phyloP scores from a whole-genome alignment of 2,888 invertebrate genomes.

The Hirtodrosophila histrioides region DNA sequence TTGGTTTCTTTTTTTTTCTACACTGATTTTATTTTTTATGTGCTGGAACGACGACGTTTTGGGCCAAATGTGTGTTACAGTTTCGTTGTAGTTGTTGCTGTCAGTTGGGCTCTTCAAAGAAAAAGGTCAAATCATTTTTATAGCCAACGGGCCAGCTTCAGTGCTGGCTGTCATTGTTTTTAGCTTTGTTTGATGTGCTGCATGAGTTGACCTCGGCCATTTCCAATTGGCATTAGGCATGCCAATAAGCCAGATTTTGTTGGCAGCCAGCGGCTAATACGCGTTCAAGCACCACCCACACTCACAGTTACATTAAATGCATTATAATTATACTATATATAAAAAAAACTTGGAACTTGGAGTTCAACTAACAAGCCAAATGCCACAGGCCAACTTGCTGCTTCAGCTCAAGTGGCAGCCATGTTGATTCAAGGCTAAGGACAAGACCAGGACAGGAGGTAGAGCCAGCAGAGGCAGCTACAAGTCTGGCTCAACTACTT shows the following conservation, averaged over 20 bases:
- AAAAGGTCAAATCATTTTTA: conserved; percentile 66
- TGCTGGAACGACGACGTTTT: conserved; percentile 23
- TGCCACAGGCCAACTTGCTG: conserved; percentile 22
- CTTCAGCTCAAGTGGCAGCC: conserved; percentile 11
- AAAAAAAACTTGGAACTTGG: conserved; percentile 19
- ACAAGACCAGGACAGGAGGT: background rate
- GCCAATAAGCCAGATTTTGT: conserved; percentile 30
- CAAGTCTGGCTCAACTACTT: conserved; percentile 61
- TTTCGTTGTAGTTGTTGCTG: conserved; percentile 21
- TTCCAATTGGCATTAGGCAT: conserved; percentile 37
- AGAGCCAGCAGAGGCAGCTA: too few relatives aligned
- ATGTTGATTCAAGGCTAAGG: conserved; percentile 74
- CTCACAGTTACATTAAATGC: conserved; percentile 31
- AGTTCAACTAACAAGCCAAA: conserved; percentile 32
- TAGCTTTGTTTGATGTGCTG: conserved; percentile 34
- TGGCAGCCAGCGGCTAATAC: conserved; percentile 36
- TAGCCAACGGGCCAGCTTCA: conserved; percentile 15
- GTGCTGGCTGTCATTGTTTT: conserved; percentile 25
- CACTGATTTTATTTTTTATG: conserved; percentile 19
- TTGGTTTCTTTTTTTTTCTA: background rate
- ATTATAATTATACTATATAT: conserved; percentile 56
- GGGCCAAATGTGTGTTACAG: conserved; percentile 42
- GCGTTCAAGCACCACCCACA: conserved; percentile 29
- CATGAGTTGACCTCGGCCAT: conserved; percentile 30
- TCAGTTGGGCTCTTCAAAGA: conserved; percentile 15